Base-by-base conservation (phyloP, 64 coral and sea anemone species). In the Stichodactyla mertensii region DNA sequence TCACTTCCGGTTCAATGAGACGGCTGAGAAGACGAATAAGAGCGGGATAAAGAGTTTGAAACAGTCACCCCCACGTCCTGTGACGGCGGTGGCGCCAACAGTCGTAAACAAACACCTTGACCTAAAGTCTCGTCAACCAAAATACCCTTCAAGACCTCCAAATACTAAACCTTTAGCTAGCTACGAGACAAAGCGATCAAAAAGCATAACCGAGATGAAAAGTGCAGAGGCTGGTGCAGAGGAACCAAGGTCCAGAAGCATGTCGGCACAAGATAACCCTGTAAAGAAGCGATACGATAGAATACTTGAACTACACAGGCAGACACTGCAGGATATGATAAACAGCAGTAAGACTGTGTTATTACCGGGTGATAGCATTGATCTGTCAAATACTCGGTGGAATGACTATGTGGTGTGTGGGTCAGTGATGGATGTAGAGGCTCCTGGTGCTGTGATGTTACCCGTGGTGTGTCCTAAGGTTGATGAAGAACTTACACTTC, bases 251-350 rank as follows among this genome's bases (percentile, higher is more conserved):
- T 92, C 81, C 6, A 89, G 89, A 83, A 92, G 87, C 18, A 19
- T 87, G n/a, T 92, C 90, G 6, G 87, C 85, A 24, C 80, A 84
- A 12, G 55, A 84, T 4, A 86, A 55, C 22, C 80, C 79, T 19
- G 61, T 92, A 13, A 87, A 84, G 51, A 92, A 92, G 53, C 91
- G 85, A 14, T 96, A 96, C 59, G 91, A 92, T 77, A 92, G 83
- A 56, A 88, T 92, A 74, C 78, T 85, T 10, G 91, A 96, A 74
- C 78, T 96, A 51, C 91, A 96, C 10, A 54, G 88, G 59, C 87
- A 96, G 59, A 93, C 94, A 15, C 52, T 96, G 22, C 84, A 90
- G 80, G 94, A 96, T 61, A 87, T 96, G 70, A 92, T 96, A 11
- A 54, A 85, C 52, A 89, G 83, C 16, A 87, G 91, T 60, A 90